Evolutionary conservation across 2,113 vertebrate species (phyloP).

Genomic region (Peromyscus polionotus): DNA sequence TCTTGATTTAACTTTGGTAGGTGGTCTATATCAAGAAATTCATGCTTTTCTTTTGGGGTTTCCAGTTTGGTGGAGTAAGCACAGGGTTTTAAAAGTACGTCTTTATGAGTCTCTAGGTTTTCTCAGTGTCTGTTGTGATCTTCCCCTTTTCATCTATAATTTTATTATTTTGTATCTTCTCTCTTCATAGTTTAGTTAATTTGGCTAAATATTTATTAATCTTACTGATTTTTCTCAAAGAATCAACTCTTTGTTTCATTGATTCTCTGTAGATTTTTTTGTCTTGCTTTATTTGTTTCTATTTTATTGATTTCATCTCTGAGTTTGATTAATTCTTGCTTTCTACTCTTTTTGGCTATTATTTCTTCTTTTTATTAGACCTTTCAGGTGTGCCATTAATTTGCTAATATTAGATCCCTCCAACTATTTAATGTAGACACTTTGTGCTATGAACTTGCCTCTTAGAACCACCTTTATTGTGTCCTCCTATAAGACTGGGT

Average conservation of each 20-base stretch:
- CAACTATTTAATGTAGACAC: neutral
- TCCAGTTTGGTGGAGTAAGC: neutral
- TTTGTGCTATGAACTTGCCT: neutral
- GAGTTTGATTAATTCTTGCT: neutral
- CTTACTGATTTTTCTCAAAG: neutral
- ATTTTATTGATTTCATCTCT: neutral
- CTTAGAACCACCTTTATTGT: neutral
- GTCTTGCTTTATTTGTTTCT: neutral
- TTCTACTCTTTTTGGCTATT: neutral
- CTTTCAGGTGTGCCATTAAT: neutral
- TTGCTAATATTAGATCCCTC: neutral
- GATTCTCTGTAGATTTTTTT: neutral
- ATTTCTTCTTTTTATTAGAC: neutral
- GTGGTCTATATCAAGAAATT: neutral
- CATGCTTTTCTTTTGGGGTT: neutral
- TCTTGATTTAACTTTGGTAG: neutral
- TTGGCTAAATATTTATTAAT: neutral
- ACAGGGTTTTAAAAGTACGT: neutral
- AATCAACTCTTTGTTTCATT: neutral
- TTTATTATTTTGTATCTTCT: neutral
- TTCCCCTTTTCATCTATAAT: neutral
- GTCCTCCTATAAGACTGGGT: neutral
- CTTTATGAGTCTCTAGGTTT: neutral
- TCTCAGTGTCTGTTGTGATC: neutral
- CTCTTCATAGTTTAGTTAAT: neutral